phyloP scores from a whole-genome alignment of 1,140 invertebrate genomes.

The Oppia nitens region DNA sequence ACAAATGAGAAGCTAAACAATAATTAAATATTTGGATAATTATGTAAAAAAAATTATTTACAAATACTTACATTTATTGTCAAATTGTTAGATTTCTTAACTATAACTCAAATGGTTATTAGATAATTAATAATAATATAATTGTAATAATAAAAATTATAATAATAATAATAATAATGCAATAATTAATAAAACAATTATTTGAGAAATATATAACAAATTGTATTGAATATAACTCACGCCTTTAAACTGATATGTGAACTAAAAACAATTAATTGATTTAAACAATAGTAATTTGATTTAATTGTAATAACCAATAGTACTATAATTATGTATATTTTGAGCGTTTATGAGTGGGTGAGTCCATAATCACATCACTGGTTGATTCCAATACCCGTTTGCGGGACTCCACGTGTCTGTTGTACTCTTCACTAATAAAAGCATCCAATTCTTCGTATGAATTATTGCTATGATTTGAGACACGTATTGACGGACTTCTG shows the following conservation, averaged over 20 bases:
- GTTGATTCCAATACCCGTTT: conserved; percentile 43
- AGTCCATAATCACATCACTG: conserved; percentile 46
- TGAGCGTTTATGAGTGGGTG: conserved; percentile 33
- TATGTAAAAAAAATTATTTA: no score
- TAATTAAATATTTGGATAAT: no score
- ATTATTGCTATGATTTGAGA: conserved; percentile 18
- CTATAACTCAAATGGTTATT: no score
- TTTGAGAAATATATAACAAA: no score
- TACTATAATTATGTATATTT: not conserved
- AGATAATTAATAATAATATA: no score
- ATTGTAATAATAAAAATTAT: no score
- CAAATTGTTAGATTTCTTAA: no score
- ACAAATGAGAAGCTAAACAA: no score
- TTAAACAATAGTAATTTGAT: not conserved
- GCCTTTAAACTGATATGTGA: not conserved
- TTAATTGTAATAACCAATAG: not conserved
- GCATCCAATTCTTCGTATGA: conserved; percentile 45
- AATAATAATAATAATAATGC: no score
- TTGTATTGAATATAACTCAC: no score
- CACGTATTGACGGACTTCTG: not conserved
- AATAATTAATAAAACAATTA: no score
- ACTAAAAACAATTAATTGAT: not conserved
- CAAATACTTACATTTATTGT: no score
- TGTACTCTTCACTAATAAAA: conserved; percentile 57
- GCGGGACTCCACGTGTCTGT: conserved; percentile 39